These are phyloP conservation scores for Bradypus variegatus DNA, from an alignment of 2,797 vertebrate genomes.

Conservation along the genomic window DNA sequence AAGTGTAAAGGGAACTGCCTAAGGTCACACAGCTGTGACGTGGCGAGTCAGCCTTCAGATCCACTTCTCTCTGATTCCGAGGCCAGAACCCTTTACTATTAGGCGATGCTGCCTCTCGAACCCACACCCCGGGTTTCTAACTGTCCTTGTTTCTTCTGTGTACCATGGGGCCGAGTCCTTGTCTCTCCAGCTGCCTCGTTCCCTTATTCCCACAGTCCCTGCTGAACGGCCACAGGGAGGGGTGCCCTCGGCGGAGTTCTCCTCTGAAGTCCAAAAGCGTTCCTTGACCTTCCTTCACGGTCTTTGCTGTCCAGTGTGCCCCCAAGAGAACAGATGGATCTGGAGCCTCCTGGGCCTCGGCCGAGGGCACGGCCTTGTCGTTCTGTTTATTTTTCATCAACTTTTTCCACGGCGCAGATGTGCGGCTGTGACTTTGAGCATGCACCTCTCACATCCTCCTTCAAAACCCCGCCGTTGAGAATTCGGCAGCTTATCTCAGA, in stretches of 20 bases:
- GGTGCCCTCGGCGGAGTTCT: too few species aligned
- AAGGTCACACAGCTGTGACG: background rate
- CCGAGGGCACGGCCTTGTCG: background rate
- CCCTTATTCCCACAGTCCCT: background rate
- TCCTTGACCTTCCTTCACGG: background rate
- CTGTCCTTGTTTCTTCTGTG: background rate
- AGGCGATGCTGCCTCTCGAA: background rate
- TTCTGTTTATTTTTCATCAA: background rate
- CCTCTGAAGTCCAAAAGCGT: background rate
- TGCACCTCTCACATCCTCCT: background rate
- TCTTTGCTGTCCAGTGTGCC: background rate
- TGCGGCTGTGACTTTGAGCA: background rate
- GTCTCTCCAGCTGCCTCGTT: background rate
- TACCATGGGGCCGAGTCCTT: rapidly evolving
- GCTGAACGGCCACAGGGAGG: background rate
- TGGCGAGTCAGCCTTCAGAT: background rate
- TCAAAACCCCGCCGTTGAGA: background rate
- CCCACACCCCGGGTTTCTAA: background rate
- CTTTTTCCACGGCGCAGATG: background rate
- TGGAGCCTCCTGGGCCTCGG: background rate
- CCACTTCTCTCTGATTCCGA: background rate
- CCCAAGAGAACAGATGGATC: background rate
- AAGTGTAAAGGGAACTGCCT: background rate
- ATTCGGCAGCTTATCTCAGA: background rate
- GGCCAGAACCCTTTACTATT: background rate